Percentiles rank a stretch among this genome's conserved stretches.
Evolutionary conservation across 2,113 vertebrate species (phyloP).

Genomic region (Hystrix brachyura): DNA sequence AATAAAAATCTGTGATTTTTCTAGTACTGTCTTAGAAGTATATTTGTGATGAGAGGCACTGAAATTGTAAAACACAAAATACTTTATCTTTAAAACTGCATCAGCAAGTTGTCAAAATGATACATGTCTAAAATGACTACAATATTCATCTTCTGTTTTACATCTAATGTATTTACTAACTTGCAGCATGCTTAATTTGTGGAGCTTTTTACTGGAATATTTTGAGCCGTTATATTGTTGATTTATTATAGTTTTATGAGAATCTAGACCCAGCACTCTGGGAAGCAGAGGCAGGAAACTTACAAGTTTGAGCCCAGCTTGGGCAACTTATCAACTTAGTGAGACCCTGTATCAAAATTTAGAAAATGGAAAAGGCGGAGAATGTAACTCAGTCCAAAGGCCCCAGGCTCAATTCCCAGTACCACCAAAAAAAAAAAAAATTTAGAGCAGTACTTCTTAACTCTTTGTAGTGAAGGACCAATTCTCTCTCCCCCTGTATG

Average conservation of each 20-base stretch:
- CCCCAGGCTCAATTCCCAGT: neutral
- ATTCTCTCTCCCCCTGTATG: neutral
- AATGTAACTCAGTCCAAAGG: neutral
- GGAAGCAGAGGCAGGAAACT: neutral
- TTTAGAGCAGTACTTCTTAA: neutral
- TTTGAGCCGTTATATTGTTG: neutral
- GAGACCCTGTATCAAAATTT: neutral
- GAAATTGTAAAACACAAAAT: constrained; percentile 33
- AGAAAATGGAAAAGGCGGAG: neutral
- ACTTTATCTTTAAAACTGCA: neutral
- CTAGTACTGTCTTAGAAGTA: constrained; percentile 13
- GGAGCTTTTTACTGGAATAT: neutral
- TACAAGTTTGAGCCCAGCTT: neutral
- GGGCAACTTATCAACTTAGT: neutral
- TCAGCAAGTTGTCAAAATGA: constrained; percentile 40
- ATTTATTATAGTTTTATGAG: neutral
- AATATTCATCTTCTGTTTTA: neutral
- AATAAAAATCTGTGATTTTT: constrained; percentile 33
- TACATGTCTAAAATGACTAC: neutral
- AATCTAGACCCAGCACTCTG: neutral
- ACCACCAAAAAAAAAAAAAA: neutral
- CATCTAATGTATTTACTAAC: neutral
- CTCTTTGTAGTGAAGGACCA: neutral
- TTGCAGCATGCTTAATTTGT: constrained; percentile 23
- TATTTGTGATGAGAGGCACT: neutral